Percentiles rank a stretch among this genome's conserved stretches.
These are phyloP conservation scores for Ephydatia muelleri DNA, from an alignment of 37 sponge, comb jelly and placozoan species.

Conservation along the genomic window DNA sequence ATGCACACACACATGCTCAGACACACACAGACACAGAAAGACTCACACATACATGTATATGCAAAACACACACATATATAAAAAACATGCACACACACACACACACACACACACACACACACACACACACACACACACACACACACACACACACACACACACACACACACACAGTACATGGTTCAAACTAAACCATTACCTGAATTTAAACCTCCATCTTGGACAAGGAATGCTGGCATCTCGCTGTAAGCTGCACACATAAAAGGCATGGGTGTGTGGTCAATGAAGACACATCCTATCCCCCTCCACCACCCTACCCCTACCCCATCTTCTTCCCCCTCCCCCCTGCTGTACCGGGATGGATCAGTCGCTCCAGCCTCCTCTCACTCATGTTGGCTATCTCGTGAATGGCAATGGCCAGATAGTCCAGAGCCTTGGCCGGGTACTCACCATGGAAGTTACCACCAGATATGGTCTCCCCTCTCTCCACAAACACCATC, in stretches of 20 bases:
- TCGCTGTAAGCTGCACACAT: slow-evolving; percentile 56
- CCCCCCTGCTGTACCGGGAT: slow-evolving; percentile 64
- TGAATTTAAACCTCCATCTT: slow-evolving; percentile 89
- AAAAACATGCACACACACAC: too few relatives aligned
- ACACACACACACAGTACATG: background rate
- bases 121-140: too few relatives aligned
- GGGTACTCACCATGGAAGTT: slow-evolving; percentile 99
- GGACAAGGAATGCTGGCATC: slow-evolving; percentile 92
- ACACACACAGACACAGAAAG: too few relatives aligned
- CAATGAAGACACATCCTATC: background rate
- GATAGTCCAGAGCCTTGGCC: slow-evolving; percentile 96
- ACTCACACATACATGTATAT: too few relatives aligned
- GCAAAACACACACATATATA: too few relatives aligned
- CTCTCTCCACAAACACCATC: slow-evolving; percentile 73
- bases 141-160: too few relatives aligned
- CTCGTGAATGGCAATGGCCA: slow-evolving; percentile 95
- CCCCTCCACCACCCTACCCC: slow-evolving; percentile 14
- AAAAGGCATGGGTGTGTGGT: background rate
- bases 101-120: too few relatives aligned
- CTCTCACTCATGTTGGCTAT: slow-evolving; percentile 94
- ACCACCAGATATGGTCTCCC: slow-evolving; percentile 85
- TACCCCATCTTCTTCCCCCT: too few relatives aligned
- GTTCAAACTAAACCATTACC: slow-evolving; percentile 28
- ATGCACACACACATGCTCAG: too few relatives aligned
- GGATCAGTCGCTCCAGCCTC: slow-evolving; percentile 81